Evolutionary conservation across 1,140 invertebrate species (phyloP).

Genomic region (Cepaea nemoralis): DNA sequence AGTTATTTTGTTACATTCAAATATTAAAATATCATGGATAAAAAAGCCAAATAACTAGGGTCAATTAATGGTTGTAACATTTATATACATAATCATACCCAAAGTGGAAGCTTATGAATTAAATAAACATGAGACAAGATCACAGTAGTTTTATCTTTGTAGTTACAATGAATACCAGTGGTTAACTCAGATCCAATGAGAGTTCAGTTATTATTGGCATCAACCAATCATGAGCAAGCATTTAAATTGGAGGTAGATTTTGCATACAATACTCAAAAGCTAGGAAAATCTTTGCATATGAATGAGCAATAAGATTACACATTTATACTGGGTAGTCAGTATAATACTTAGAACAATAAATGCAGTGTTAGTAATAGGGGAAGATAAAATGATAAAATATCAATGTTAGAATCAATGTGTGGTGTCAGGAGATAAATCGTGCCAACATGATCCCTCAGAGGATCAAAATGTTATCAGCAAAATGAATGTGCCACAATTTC

Average conservation of each 20-base stretch:
- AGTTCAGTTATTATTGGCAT: background rate
- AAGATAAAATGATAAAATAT: background rate
- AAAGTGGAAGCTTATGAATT: background rate
- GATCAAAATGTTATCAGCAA: background rate
- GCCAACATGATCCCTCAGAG: no score
- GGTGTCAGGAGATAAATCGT: no score
- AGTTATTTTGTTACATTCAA: background rate
- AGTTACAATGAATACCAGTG: slow-evolving; percentile 16
- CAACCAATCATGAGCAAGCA: background rate
- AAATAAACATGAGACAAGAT: background rate
- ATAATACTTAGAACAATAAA: background rate
- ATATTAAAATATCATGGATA: background rate
- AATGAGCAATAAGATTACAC: background rate
- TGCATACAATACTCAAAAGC: background rate
- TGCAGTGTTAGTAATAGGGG: background rate
- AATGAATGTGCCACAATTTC: background rate
- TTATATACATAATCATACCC: background rate
- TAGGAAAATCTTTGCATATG: background rate
- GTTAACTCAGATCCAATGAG: background rate
- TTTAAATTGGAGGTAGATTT: background rate
- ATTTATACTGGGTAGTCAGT: background rate
- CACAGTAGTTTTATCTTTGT: background rate
- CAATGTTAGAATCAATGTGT: background rate
- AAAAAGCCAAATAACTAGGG: background rate
- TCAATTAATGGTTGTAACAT: background rate